Percentiles rank a stretch among this genome's conserved stretches.
Evolutionary conservation across 2,797 vertebrate genomes (phyloP).

Genomic region (Falco columbarius): DNA sequence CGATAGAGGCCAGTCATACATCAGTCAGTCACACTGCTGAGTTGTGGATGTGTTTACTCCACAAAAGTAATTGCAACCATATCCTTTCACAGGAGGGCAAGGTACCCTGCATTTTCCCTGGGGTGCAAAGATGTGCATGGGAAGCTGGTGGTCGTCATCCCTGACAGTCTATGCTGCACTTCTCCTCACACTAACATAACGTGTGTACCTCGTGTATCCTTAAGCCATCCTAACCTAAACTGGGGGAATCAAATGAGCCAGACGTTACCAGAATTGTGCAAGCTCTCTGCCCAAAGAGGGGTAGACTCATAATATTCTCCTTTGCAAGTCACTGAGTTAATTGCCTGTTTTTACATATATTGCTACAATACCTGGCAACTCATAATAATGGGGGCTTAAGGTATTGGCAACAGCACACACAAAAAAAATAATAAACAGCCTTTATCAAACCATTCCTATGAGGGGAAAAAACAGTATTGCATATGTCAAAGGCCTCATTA

Average conservation of each 20-base stretch:
- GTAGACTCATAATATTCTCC: background rate
- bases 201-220: background rate
- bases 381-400: background rate
- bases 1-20: background rate
- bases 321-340: background rate
- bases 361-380: background rate
- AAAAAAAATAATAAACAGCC: background rate
- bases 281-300: background rate
- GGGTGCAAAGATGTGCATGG: background rate
- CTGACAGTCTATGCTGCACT: background rate
- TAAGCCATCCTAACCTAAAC: background rate
- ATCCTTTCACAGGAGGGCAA: background rate
- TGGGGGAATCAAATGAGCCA: background rate
- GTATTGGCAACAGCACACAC: background rate
- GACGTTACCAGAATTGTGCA: background rate
- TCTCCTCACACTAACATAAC: background rate
- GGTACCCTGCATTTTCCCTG: background rate
- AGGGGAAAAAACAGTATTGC: background rate
- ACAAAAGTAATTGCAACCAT: slow-evolving; percentile 1
- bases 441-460: background rate
- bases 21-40: slow-evolving; percentile 24
- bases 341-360: background rate
- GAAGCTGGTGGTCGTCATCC: background rate
- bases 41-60: background rate
- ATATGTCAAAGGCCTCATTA: background rate